These are phyloP conservation scores for Anneissia japonica DNA, from an alignment of 35 echinoderm and acorn worm species.

Conservation along the genomic window DNA sequence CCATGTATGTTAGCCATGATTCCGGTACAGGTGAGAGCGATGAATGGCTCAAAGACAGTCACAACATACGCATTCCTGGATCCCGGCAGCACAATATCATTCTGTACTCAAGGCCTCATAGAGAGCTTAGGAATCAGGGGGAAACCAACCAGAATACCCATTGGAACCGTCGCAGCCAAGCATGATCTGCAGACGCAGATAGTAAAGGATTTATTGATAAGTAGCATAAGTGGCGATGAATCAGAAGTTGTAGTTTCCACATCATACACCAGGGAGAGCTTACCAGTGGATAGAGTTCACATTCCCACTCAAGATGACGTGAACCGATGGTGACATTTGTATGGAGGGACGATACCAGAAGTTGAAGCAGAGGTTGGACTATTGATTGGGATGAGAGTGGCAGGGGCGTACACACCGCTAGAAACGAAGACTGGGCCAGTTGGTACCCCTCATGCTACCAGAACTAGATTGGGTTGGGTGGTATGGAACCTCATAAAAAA, in stretches of 20 bases:
- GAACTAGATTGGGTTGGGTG: too few relatives aligned
- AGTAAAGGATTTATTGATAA: neutral
- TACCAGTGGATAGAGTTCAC: neutral
- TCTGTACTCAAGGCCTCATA: neutral
- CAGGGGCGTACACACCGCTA: too few relatives aligned
- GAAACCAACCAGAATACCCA: neutral
- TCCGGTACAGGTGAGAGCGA: neutral
- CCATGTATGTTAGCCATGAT: neutral
- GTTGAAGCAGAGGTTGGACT: too few relatives aligned
- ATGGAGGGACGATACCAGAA: neutral
- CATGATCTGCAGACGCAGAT: neutral
- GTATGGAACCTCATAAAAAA: too few relatives aligned
- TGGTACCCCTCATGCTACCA: neutral
- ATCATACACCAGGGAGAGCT: neutral
- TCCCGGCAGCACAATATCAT: neutral
- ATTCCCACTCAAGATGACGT: neutral
- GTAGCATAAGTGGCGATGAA: too few relatives aligned
- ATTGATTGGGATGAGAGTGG: too few relatives aligned
- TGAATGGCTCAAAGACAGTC: neutral
- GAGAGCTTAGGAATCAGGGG: neutral
- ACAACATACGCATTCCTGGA: neutral
- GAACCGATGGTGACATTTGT: neutral
- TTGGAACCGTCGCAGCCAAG: neutral
- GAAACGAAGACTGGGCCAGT: neutral
- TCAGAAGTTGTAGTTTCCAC: too few relatives aligned